Evolutionary conservation across 2,113 vertebrate genomes (phyloP).

Genomic region (Dasyurus viverrinus): DNA sequence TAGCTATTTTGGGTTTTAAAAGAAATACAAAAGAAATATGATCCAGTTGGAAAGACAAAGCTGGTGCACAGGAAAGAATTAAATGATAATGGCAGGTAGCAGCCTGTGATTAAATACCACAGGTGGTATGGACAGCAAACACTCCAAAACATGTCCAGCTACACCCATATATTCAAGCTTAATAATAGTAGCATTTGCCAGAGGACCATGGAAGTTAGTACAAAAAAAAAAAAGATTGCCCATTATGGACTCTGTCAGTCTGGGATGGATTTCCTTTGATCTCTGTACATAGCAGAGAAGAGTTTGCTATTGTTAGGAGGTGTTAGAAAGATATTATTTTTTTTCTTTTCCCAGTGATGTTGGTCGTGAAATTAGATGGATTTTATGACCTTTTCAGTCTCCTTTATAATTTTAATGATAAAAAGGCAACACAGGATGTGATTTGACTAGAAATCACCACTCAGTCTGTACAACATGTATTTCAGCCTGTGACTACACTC

Average conservation of each 20-base stretch:
- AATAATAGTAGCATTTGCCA: not conserved
- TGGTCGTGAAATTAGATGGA: slow-evolving; percentile 74
- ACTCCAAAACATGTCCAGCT: not conserved
- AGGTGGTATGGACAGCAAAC: not conserved
- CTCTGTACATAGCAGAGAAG: not conserved
- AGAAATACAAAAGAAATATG: not conserved
- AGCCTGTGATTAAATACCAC: not conserved
- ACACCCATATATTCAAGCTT: not conserved
- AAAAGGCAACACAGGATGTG: slow-evolving; percentile 67
- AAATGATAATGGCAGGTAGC: not conserved
- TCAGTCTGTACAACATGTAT: slow-evolving; percentile 39
- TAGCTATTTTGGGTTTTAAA: not conserved
- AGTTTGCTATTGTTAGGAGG: slow-evolving; percentile 55
- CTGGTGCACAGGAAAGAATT: not conserved
- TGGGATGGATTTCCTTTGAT: not conserved
- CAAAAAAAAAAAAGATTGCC: slow-evolving; percentile 13
- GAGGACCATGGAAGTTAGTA: not conserved
- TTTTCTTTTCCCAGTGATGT: slow-evolving; percentile 71
- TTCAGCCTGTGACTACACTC: slow-evolving; percentile 57
- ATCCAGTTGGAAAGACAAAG: not conserved
- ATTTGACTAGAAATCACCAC: slow-evolving; percentile 50
- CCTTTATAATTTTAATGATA: slow-evolving; percentile 75
- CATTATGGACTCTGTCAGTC: not conserved
- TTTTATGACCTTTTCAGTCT: slow-evolving; percentile 74
- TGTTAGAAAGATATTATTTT: slow-evolving; percentile 75